These are phyloP conservation scores for Aurelia coerulea DNA, from an alignment of 30 jellyfish, hydroid and myxozoan genomes.

Conservation along the genomic window DNA sequence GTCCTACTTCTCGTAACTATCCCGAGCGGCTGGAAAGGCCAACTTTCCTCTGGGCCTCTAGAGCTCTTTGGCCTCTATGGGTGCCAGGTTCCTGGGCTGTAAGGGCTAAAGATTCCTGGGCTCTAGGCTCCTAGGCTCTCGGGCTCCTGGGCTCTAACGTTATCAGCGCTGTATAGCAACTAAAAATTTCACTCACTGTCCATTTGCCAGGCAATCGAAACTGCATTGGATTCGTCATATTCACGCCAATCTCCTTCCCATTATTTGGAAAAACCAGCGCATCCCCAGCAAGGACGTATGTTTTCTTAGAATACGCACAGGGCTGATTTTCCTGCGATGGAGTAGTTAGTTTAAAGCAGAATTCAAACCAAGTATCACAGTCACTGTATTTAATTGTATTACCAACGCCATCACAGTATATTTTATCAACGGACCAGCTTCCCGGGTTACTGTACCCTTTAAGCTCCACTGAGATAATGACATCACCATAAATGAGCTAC, in stretches of 20 bases:
- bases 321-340: neutral
- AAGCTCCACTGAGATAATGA: constrained; percentile 25
- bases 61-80: too few relatives aligned
- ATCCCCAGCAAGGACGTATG: constrained; percentile 76
- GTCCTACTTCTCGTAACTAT: too few relatives aligned
- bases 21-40: too few relatives aligned
- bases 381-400: neutral
- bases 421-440: constrained; percentile 12
- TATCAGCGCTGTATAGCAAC: neutral
- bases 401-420: constrained; percentile 35
- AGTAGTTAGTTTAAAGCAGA: constrained; percentile 71
- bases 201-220: constrained; percentile 54
- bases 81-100: too few relatives aligned
- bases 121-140: too few relatives aligned
- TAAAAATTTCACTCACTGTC: constrained; percentile 22
- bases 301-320: constrained; percentile 47
- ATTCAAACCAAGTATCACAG: constrained; percentile 83
- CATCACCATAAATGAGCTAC: constrained; percentile 13
- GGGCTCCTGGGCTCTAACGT: too few relatives aligned
- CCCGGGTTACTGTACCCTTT: constrained; percentile 22
- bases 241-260: constrained; percentile 56
- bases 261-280: constrained; percentile 41
- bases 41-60: too few relatives aligned
- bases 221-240: constrained; percentile 58
- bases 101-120: too few relatives aligned